These are phyloP conservation scores for Sterrhoptilus dennistouni DNA, from an alignment of 2,113 vertebrate species.

Conservation along the genomic window DNA sequence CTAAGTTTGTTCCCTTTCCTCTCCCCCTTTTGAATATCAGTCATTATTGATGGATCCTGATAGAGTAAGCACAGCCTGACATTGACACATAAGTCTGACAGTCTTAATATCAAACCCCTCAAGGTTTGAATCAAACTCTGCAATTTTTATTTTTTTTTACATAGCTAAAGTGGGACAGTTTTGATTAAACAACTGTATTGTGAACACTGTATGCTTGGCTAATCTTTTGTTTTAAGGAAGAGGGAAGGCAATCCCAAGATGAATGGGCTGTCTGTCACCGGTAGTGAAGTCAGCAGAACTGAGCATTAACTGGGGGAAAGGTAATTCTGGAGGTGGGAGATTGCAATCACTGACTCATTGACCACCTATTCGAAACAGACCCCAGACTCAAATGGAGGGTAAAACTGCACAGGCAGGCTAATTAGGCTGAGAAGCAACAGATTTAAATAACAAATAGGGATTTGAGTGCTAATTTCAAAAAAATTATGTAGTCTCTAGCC, in stretches of 20 bases:
- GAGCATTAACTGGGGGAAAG: not conserved
- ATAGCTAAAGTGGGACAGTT: accelerated
- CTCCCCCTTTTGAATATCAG: not conserved
- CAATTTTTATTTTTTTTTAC: not conserved
- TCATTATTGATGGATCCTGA: not conserved
- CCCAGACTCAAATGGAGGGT: not conserved
- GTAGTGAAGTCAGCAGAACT: not conserved
- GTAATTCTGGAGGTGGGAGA: not conserved
- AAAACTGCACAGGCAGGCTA: not conserved
- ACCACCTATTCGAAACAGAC: not conserved
- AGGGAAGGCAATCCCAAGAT: not conserved
- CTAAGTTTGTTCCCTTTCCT: not conserved
- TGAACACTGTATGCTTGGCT: not conserved
- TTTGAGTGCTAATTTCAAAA: not conserved
- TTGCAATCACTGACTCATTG: not conserved
- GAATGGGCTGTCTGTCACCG: not conserved
- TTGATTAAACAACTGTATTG: not conserved
- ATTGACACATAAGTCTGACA: not conserved
- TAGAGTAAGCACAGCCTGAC: not conserved
- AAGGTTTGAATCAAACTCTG: not conserved
- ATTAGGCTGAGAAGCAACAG: not conserved
- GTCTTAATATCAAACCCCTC: not conserved
- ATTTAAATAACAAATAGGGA: not conserved
- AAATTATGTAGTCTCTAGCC: not conserved
- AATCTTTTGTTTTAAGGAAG: not conserved